Base-by-base conservation (phyloP, 2,888 invertebrate genomes). In the Eristalis intricaria region DNA sequence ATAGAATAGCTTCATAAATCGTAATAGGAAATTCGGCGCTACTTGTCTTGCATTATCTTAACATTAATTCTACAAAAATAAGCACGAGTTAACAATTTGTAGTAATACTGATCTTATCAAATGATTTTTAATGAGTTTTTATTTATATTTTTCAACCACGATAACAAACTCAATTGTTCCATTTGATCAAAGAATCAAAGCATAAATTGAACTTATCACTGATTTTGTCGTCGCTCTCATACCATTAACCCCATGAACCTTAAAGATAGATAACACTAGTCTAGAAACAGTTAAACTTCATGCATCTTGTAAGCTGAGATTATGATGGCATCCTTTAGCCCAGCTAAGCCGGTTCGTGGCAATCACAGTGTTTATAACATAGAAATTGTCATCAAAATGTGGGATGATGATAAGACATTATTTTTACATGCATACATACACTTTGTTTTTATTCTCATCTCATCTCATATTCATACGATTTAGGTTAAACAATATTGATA, bases 401-500 rank as follows among this genome's bases (percentile, higher is more conserved):
- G 68, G 68, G 71, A 32, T 43, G 84, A 80, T 87, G 87, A 84
- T 84, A 84, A 84, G 87, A 64, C 60, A 60, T 13, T 23, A 11
- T 60, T 60, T 63, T 64, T 74, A 78, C 73, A 78, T 73, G 76
- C 43, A 32, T 56, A 70, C 58, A 26, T 26, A 58, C 13, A 32
- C 58, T 26, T 40, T 64, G 32, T 60, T 43, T 76, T 15, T 22
- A 43, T 60, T 68, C 29, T 68, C 71, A 69, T 80, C 69, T 23
- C 43, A 73, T 68, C 68, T 66, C 84, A 79, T 83, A 87, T 87
- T 80, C 63, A 84, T 84, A 88, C 81, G 81, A 88, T 84, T 88
- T 88, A 88, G 88, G 88, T 88, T 88, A 88, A 88, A 84, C 84
- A 88, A 84, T 80, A 88, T 88, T 88, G 88, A 88, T 88, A 88